Percentiles rank a stretch among this genome's conserved stretches.
Conservation (phyloP, 2,797 vertebrate species). For the Mormyrus hasselquistii region DNA sequence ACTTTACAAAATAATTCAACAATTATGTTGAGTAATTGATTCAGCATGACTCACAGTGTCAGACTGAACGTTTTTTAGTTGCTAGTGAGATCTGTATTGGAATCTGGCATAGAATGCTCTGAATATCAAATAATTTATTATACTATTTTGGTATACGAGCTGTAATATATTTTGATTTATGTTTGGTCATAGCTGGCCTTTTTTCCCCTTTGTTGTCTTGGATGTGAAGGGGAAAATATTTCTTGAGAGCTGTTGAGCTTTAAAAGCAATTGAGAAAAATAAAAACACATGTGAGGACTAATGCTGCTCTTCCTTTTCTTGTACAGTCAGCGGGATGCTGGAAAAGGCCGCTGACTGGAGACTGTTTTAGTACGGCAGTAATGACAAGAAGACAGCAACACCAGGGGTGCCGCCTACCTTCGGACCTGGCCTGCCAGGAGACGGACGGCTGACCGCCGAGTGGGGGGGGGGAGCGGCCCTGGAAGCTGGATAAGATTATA, state of each 20-base stretch:
- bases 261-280: slow-evolving; percentile 30
- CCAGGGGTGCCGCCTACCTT: slow-evolving; percentile 41
- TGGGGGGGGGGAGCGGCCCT: slow-evolving; percentile 6
- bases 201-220: slow-evolving; percentile 9
- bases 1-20: slow-evolving; percentile 5
- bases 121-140: slow-evolving; percentile 21
- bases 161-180: slow-evolving; percentile 19
- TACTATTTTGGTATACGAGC: slow-evolving; percentile 17
- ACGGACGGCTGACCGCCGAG: slow-evolving; percentile 26
- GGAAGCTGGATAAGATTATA: slow-evolving; percentile 27
- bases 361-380: slow-evolving; percentile 40
- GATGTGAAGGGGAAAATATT: slow-evolving; percentile 27
- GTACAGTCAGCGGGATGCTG: slow-evolving; percentile 28
- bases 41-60: slow-evolving; percentile 3
- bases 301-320: slow-evolving; percentile 33
- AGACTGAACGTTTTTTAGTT: background rate
- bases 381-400: slow-evolving; percentile 49
- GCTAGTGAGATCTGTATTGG: slow-evolving; percentile 3
- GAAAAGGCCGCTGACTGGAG: slow-evolving; percentile 34
- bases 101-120: background rate
- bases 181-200: slow-evolving; percentile 7
- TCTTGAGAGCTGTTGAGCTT: slow-evolving; percentile 24
- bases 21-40: slow-evolving; percentile 18
- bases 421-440: slow-evolving; percentile 27
- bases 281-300: slow-evolving; percentile 36